These are phyloP conservation scores for Dicranocentrus wangi DNA, from an alignment of 2,888 invertebrate genomes.

Conservation along the genomic window DNA sequence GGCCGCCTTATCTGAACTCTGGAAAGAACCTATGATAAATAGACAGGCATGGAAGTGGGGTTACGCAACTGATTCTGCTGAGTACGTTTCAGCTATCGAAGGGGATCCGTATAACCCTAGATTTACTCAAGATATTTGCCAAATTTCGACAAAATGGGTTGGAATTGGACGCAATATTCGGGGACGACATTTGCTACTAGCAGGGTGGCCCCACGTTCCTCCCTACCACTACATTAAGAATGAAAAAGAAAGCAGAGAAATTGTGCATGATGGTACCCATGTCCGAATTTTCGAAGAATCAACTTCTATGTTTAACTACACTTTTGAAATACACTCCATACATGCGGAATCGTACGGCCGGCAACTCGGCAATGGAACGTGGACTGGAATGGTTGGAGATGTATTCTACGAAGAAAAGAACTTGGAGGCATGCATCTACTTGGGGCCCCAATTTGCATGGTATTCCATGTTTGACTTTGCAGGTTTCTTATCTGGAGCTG, in stretches of 20 bases:
- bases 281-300: constrained; percentile 25
- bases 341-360: constrained; percentile 31
- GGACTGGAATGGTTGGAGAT: constrained; percentile 49
- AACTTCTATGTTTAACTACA: constrained; percentile 23
- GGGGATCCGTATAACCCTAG: neutral
- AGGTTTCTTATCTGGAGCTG: constrained; percentile 25
- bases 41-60: constrained; percentile 23
- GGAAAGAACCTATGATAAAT: neutral
- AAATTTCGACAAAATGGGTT: neutral
- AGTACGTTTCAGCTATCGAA: constrained; percentile 7
- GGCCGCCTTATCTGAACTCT: neutral
- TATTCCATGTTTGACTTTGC: constrained; percentile 42
- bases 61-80: neutral
- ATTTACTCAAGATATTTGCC: neutral
- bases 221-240: constrained; percentile 21
- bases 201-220: constrained; percentile 34
- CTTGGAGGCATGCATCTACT: constrained; percentile 22
- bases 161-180: constrained; percentile 29
- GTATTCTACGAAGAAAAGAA: constrained; percentile 5
- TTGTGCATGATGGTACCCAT: constrained; percentile 31
- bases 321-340: constrained; percentile 27
- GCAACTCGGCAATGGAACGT: constrained; percentile 37
- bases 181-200: constrained; percentile 25
- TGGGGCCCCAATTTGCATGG: constrained; percentile 31
- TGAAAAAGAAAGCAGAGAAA: neutral